Percentiles rank a stretch among this genome's conserved stretches.
Conservation (phyloP, 1,140 invertebrate genomes). For the Meteorus sp. region DNA sequence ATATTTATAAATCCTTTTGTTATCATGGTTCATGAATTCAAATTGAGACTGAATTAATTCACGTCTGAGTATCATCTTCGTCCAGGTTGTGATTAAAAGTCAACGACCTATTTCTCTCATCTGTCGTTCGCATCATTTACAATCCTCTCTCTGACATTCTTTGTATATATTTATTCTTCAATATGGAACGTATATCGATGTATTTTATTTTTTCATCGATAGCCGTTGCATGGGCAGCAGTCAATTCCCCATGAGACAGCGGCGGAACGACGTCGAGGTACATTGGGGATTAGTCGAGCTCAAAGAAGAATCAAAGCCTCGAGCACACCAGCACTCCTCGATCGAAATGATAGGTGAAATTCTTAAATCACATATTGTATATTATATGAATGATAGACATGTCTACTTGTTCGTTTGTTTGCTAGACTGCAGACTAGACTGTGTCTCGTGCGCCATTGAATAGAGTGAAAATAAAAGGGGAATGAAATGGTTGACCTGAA, state of each 20-base stretch:
- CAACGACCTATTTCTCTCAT: background rate
- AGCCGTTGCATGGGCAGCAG: constrained; percentile 53
- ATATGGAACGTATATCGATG: constrained; percentile 25
- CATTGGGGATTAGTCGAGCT: constrained; percentile 50
- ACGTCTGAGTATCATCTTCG: background rate
- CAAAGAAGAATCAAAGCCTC: constrained; percentile 60
- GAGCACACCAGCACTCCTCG: constrained; percentile 60
- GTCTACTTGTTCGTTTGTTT: background rate
- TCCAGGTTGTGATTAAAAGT: constrained; percentile 3
- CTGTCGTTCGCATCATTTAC: background rate
- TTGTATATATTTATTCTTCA: background rate
- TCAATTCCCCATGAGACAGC: constrained; percentile 34
- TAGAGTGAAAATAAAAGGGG: too few species aligned
- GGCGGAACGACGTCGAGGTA: constrained; percentile 50
- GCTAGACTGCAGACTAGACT: too few species aligned
- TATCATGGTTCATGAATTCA: background rate
- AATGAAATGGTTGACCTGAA: too few species aligned
- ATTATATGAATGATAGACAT: background rate
- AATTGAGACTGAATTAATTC: background rate
- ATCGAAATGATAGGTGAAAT: constrained; percentile 53
- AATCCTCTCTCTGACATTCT: background rate
- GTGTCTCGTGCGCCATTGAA: too few species aligned
- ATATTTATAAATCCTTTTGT: background rate
- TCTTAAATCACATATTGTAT: too few species aligned
- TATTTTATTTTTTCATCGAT: constrained; percentile 38